Evolutionary conservation across 2,888 invertebrate genomes (phyloP), one percentile per base, ranked within the genome.

Genomic region (Macrophya alboannulata): DNA sequence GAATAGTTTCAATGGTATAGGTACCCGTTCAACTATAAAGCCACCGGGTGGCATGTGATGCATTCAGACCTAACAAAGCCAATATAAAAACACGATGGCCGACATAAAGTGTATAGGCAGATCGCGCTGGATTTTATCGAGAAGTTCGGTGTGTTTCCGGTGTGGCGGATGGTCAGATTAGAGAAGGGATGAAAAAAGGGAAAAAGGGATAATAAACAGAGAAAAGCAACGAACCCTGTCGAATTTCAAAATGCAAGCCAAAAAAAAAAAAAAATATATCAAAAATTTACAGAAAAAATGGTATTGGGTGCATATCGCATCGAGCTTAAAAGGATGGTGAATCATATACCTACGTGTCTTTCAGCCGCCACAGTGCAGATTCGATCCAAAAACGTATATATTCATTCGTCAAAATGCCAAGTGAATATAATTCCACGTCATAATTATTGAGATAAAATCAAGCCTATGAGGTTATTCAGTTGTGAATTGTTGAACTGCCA

Each of bases 41-140:
- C 77, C 55, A 37, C 12, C 17, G 37, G 51, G 51, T 6, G 37
- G 77, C 77, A 55, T 77, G 77, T 31, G 48, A 55, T 55, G 77
- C 55, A 77, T 77, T 55, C 77, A 55, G 40, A 77, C 77, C 51
- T 77, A 77, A 77, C 77, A 77, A 77, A 55, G 77, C 51, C 51
- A 77, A 77, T 51, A 77, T 51, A 55, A 77, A 77, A 51, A 77
- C 77, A 77, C 17, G 77, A 77, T 37, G 77, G 77, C 77, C 55
- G 77, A 77, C 55, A n/a, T 31, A 37, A 55, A 77, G 17, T 77
- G 55, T 31, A 55, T n/a, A 77, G 77, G 37, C 77, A 77, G 9
- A 51, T 77, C 55, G 31, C 1, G 31, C 17, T 17, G n/a, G 51
- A 55, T 15, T 77, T 21, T 31, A 48, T 10, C 71, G 40, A 71